Evolutionary conservation across 2,888 invertebrate species (phyloP), one percentile per base, ranked within the genome.

Genomic region (Acleris literana): DNA sequence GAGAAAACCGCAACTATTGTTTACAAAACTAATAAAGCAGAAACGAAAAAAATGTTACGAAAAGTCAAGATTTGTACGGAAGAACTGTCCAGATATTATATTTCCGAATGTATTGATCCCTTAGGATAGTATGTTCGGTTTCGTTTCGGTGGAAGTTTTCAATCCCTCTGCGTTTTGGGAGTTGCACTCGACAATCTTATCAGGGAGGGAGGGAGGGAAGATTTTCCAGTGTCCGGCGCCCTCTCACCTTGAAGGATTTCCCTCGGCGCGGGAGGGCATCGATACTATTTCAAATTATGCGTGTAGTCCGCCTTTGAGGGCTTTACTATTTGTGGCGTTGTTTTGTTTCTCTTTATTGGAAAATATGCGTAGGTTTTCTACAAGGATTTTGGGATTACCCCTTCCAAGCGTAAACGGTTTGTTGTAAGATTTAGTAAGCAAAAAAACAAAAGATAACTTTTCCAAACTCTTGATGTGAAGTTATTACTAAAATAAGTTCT

Each of bases 131-230:
- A 81, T 86, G 90, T 88, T 87, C 88, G 86, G 88, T 89, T 90
- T 88, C 88, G 87, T 88, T 90, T 88, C 88, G 83, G 85, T 84
- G 76, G 82, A 92, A 91, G 83, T 92, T 92, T 91, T 87, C 88
- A 90, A 91, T 90, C 91, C 92, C 91, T 91, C 84, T 85, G 91
- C 85, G 90, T 88, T 88, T 81, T 83, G 92, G 91, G 92, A 91
- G 87, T 90, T 90, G 90, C 89, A 90, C 86, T 90, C 90, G 91
- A 92, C 92, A 92, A 92, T 92, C 90, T 92, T 91, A 92, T 92
- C 92, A 88, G 83, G 80, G 82, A 78, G 81, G 83, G 75, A 78
- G 80, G 83, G 81, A 84, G 84, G 85, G 77, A 85, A 88, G 87
- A 91, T 92, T 91, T 92, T 88, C 90, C 86, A 88, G 79, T 90